phyloP scores from a whole-genome alignment of 1,140 invertebrate genomes.

The Eulimnadia texana region DNA sequence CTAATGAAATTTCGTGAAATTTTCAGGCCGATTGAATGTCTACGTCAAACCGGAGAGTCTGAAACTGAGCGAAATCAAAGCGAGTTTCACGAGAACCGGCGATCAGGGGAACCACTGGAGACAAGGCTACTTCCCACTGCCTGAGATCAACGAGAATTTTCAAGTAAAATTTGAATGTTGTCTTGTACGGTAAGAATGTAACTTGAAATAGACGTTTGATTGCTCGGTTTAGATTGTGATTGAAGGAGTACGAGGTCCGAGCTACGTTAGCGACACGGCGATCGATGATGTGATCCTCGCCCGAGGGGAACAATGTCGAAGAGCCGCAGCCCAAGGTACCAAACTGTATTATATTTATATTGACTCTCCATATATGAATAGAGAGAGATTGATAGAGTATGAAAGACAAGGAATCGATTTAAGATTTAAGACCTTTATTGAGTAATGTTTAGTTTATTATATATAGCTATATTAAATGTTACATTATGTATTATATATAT shows the following conservation, averaged over 20 bases:
- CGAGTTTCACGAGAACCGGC: constrained; percentile 42
- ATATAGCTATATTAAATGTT: no score
- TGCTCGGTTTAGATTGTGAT: constrained; percentile 43
- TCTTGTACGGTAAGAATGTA: not conserved
- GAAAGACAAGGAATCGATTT: no score
- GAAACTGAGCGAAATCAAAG: constrained; percentile 22
- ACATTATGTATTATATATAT: no score
- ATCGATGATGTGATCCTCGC: constrained; percentile 51
- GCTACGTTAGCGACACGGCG: constrained; percentile 55
- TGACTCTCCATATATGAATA: no score
- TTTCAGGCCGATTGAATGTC: constrained; percentile 41
- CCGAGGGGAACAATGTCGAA: constrained; percentile 29
- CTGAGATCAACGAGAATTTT: constrained; percentile 35
- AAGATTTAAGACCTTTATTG: no score
- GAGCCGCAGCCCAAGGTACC: not conserved
- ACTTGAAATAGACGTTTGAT: not conserved
- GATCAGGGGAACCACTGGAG: constrained; percentile 55
- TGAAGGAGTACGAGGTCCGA: constrained; percentile 45
- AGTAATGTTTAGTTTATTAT: no score
- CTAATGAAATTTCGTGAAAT: no score
- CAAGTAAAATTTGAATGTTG: constrained; percentile 34
- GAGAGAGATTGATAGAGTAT: no score
- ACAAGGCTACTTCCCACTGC: constrained; percentile 36
- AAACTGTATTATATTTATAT: no score
- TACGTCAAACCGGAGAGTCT: constrained; percentile 41